Percentiles rank a stretch among this genome's conserved stretches.
Evolutionary conservation across 2,113 vertebrate genomes (phyloP).

Genomic region (Herpetotheres cachinnans): DNA sequence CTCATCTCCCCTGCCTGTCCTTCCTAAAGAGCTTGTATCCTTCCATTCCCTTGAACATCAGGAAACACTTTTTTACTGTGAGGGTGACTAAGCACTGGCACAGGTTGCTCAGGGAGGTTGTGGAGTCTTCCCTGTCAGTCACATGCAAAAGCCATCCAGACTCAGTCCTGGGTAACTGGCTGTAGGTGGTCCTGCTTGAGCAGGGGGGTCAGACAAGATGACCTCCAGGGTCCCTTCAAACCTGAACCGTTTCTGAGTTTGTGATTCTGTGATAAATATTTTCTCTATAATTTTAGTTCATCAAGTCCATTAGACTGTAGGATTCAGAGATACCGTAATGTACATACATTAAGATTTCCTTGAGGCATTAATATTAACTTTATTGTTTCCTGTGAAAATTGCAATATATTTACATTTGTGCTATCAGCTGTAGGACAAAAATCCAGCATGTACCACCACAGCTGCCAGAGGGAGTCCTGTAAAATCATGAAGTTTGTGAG

Average conservation of each 20-base stretch:
- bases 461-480: not conserved
- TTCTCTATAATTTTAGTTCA: not conserved
- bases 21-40: too few relatives aligned
- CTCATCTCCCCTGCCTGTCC: too few relatives aligned
- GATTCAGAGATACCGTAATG: not conserved
- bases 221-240: not conserved
- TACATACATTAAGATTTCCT: not conserved
- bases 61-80: too few relatives aligned
- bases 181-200: not conserved
- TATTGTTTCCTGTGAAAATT: not conserved
- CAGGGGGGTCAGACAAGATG: not conserved
- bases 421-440: not conserved
- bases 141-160: not conserved
- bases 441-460: not conserved
- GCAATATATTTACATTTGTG: not conserved
- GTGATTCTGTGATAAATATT: not conserved
- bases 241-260: not conserved
- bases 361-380: not conserved
- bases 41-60: too few relatives aligned
- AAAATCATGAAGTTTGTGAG: not conserved
- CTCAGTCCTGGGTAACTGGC: not conserved
- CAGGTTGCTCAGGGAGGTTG: not conserved
- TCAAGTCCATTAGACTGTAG: not conserved
- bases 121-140: not conserved
- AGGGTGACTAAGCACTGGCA: too few relatives aligned